Evolutionary conservation across 2,797 vertebrate genomes (phyloP).

Genomic region (Petrocephalus sullivani): DNA sequence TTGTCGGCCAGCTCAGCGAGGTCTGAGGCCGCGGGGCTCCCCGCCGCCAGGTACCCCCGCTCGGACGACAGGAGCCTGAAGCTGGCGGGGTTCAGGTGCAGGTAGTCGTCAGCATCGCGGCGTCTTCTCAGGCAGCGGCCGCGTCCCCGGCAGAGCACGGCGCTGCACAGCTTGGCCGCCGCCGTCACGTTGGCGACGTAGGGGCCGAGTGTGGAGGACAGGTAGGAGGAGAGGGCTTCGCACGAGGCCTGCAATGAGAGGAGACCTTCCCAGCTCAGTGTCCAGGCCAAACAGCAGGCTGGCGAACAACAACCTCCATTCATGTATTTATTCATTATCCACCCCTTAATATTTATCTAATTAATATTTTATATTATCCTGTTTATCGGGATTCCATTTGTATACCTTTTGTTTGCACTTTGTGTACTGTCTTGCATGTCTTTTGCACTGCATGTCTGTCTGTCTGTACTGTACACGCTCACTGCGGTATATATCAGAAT

Average conservation of each 20-base stretch:
- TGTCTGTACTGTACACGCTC: not conserved
- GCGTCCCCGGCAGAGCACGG: conserved; percentile 62
- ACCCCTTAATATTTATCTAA: not conserved
- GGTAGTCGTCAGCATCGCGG: conserved; percentile 64
- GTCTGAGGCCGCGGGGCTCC: conserved; percentile 58
- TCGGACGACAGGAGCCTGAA: conserved; percentile 42
- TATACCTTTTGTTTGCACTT: not conserved
- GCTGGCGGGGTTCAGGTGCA: conserved; percentile 67
- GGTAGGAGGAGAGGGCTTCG: conserved; percentile 59
- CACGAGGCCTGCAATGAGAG: conserved; percentile 61
- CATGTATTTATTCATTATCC: not conserved
- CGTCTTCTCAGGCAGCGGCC: conserved; percentile 70
- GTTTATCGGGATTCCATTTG: not conserved
- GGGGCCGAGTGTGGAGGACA: conserved; percentile 62
- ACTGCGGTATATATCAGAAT: not conserved
- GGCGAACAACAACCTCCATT: not conserved
- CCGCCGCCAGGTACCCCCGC: conserved; percentile 53
- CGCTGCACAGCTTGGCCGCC: conserved; percentile 74
- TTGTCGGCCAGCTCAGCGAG: conserved; percentile 52
- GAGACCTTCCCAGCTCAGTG: not conserved
- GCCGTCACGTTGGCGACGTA: conserved; percentile 80
- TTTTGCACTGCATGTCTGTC: not conserved
- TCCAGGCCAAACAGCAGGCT: not conserved
- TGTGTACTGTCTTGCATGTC: not conserved
- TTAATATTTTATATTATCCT: not conserved